Evolutionary conservation across 1,140 invertebrate genomes (phyloP), one percentile per base, ranked within the genome.

Genomic region (Heliconius melpomene): DNA sequence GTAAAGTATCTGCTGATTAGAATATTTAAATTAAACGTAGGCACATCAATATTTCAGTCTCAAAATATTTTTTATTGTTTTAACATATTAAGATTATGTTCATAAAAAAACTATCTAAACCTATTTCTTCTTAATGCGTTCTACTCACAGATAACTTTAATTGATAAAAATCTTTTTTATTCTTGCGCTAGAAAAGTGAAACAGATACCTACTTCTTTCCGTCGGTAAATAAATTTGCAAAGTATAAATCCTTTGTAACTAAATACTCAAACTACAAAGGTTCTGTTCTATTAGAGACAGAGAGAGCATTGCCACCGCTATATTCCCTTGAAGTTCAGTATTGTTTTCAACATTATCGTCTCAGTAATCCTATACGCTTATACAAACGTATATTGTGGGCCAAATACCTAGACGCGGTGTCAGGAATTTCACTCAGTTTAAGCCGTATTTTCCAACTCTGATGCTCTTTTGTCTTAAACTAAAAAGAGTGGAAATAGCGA

Each of bases 401-500:
- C 29, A 50, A 60, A 75, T 75, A 75, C 74, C 74, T 75, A 75
- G 74, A 75, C 74, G 54, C n/a, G 54, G 74, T 76, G 74, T 76
- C 74, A 66, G 74, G 38, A 66, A 76, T 66, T 76, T 60, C 40
- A 76, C 60, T 76, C 74, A 76, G 74, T 66, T 76, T 52, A 76
- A 76, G 74, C 74, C 74, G 57, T 60, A 76, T 76, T 76, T 76
- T 76, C 74, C 74, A 76, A 66, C 74, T 36, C 66, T 76, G 74
- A 77, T 77, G 38, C 75, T 70, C 75, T 77, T 77, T 77, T 77
- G 75, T 77, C 75, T 77, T 77, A 77, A 72, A 77, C 38, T 77
- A 77, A 77, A 77, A 77, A 77, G 60, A 77, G 75, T 77, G 40
- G 40, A 77, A 77, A 77, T 77, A 71, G 75, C 75, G 75, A 72